Conservation (phyloP, 2,113 vertebrate genomes). For the Pardalotus punctatus region DNA sequence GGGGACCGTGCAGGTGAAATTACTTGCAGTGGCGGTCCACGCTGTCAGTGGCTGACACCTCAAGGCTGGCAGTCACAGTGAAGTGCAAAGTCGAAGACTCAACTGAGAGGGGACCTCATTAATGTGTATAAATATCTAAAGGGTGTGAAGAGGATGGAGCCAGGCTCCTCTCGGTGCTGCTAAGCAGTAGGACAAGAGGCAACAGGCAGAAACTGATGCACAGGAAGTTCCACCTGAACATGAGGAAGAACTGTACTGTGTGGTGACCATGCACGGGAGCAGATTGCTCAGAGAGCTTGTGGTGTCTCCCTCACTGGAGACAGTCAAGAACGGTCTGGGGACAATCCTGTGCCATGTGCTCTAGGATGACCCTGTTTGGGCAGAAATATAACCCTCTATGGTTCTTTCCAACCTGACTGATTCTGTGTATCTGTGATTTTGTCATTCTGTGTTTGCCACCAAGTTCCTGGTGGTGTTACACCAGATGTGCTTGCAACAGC, state of each 20-base stretch:
- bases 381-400: not conserved
- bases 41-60: not conserved
- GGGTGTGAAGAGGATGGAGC: too few species aligned
- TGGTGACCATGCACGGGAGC: not conserved
- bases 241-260: not conserved
- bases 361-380: not conserved
- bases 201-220: not conserved
- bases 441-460: not conserved
- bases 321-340: not conserved
- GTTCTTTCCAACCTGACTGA: not conserved
- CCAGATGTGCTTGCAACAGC: not conserved
- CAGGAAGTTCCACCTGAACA: not conserved
- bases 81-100: not conserved
- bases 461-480: not conserved
- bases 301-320: not conserved
- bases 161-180: not conserved
- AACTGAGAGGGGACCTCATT: not conserved
- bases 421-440: not conserved
- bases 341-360: not conserved
- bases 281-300: not conserved
- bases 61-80: fast-evolving
- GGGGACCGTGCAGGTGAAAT: fast-evolving
- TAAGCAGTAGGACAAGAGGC: too few species aligned
- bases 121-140: not conserved
- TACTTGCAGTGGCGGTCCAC: fast-evolving